Base-by-base conservation (phyloP, 2,797 vertebrate genomes). In the Sciurus carolinensis region DNA sequence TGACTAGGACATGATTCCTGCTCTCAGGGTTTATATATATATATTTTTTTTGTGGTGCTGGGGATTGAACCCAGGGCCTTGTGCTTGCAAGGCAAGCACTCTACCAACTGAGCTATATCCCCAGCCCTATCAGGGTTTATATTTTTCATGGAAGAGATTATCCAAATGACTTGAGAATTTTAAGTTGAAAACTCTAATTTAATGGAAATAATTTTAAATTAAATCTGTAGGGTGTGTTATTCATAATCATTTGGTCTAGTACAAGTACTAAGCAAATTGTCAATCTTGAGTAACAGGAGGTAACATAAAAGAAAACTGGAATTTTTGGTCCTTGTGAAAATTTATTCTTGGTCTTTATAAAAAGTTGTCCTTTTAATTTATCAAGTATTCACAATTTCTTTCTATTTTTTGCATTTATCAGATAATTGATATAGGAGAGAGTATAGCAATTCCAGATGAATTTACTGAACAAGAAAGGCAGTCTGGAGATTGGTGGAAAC, bases 341-440 rank as follows among this genome's bases (percentile, higher is more conserved):
- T 22, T 52, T 82, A 64, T 87, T 44, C 22, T 22, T 91, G 30
- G 3, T 54, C 30, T 54, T 52, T 95, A 22, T 92, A 89, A 87
- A 94, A 66, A 89, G 22, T 42, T 80, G 59, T 54, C 9, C 59
- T 93, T 82, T 89, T 83, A 79, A 57, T 50, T 71, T 79, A 42
- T 81, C 44, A 95, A 30, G 11, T 73, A 14, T 83, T 90, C 91
- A 54, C 3, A 64, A 26, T 84, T 66, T 81, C 44, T 62, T 59
- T 76, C n/a, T 92, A 5, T 66, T 77, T 76, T 96, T 97, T 96
- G 59, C 7, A 64, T 96, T 84, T 83, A 20, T 97, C 95, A 99
- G 99, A 99, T 99, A 77, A 97, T 99, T 98, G 99, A 99, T 97
- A 99, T 99, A 75, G 99, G 99, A 11, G 99, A 99, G 97, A 99